Evolutionary conservation across 2,797 vertebrate species (phyloP).

Genomic region (Moxostoma hubbsi): DNA sequence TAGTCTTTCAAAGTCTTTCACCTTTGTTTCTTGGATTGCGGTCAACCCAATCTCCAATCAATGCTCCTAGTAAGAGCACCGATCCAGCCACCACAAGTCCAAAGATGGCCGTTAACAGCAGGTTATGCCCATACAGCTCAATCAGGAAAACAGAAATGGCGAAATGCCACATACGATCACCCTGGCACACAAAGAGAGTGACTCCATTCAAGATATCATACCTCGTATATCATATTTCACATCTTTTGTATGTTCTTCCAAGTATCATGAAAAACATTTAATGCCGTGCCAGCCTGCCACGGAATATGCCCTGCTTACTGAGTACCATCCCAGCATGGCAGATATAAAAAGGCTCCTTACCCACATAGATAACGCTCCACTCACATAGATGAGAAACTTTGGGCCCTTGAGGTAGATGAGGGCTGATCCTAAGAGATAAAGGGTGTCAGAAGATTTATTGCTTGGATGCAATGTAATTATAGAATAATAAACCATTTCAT

Average conservation of each 20-base stretch:
- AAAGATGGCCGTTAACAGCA: slow-evolving; percentile 80
- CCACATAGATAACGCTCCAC: slow-evolving; percentile 82
- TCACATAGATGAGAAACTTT: slow-evolving; percentile 81
- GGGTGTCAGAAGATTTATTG: background rate
- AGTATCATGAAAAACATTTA: background rate
- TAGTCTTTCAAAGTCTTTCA: too few species aligned
- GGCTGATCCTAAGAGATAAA: slow-evolving; percentile 70
- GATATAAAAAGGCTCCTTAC: slow-evolving; percentile 69
- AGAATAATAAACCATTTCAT: background rate
- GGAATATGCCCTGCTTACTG: too few species aligned
- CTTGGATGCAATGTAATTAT: background rate
- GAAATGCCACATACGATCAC: slow-evolving; percentile 84
- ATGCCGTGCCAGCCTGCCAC: too few species aligned
- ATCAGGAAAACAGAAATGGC: slow-evolving; percentile 82
- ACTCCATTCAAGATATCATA: background rate
- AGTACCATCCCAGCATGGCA: background rate
- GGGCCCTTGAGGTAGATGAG: slow-evolving; percentile 77
- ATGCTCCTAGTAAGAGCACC: slow-evolving; percentile 77
- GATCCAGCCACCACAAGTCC: slow-evolving; percentile 81
- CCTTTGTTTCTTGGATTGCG: slow-evolving; percentile 85
- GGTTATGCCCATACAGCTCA: slow-evolving; percentile 76
- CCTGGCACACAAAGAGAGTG: slow-evolving; percentile 64
- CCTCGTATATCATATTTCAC: background rate
- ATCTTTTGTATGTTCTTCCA: background rate
- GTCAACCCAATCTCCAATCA: slow-evolving; percentile 84